phyloP scores from a whole-genome alignment of 2,888 invertebrate species.

The Tethea ocularis region DNA sequence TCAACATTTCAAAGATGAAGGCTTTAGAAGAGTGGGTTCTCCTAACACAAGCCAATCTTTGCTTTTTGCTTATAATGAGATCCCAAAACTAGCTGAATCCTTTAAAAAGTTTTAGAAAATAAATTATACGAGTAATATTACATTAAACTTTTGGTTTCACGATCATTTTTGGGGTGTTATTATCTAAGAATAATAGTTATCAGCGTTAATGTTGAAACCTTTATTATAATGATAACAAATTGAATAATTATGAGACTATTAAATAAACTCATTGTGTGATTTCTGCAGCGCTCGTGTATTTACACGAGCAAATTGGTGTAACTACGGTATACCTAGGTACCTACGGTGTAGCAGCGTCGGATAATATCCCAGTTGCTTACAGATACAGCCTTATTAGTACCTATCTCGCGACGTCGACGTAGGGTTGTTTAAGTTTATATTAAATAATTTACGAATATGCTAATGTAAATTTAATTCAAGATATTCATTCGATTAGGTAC shows the following conservation, averaged over 20 bases:
- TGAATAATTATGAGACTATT: slow-evolving; percentile 17
- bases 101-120: too few relatives aligned
- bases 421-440: slow-evolving; percentile 24
- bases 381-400: slow-evolving; percentile 29
- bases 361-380: slow-evolving; percentile 29
- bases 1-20: too few relatives aligned
- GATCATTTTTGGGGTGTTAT: background rate
- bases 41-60: too few relatives aligned
- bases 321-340: slow-evolving; percentile 19
- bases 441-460: slow-evolving; percentile 15
- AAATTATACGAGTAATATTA: too few relatives aligned
- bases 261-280: slow-evolving; percentile 13
- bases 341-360: slow-evolving; percentile 19
- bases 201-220: background rate
- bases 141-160: background rate
- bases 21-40: too few relatives aligned
- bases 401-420: slow-evolving; percentile 11
- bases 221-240: slow-evolving; percentile 15
- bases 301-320: slow-evolving; percentile 52
- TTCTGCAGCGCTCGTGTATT: slow-evolving; percentile 29
- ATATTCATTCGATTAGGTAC: background rate
- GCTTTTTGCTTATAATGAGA: too few relatives aligned
- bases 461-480: background rate
- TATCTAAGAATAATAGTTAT: background rate
- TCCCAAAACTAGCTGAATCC: too few relatives aligned